Conservation (phyloP, 2,797 vertebrate genomes). For the Myiotriccus ornatus region DNA sequence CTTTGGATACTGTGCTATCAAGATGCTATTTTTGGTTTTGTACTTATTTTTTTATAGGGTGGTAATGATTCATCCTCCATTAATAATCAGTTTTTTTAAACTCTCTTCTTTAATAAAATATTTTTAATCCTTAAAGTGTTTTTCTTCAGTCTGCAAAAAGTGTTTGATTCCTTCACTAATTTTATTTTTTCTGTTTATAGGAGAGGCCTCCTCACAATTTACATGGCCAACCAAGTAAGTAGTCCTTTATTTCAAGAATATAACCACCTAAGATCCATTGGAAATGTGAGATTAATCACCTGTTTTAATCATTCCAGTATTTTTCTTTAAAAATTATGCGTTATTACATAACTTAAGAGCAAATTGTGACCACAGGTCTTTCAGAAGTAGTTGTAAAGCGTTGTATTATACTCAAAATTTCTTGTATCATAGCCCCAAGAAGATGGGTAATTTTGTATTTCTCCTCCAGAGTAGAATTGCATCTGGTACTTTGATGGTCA, state of each 20-base stretch:
- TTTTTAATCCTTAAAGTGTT: not conserved
- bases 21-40: not conserved
- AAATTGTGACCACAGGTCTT: not conserved
- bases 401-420: not conserved
- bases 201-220: constrained; percentile 97
- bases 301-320: not conserved
- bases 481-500: not conserved
- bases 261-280: not conserved
- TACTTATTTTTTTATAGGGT: not conserved
- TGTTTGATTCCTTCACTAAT: not conserved
- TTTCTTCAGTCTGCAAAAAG: not conserved
- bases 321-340: not conserved
- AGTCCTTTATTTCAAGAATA: constrained; percentile 14
- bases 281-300: not conserved
- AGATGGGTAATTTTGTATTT: not conserved
- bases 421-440: not conserved
- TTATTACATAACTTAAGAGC: not conserved
- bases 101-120: not conserved
- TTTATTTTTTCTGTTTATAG: constrained; percentile 75
- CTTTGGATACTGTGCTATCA: not conserved
- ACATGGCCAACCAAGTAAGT: constrained; percentile 98
- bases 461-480: not conserved
- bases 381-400: not conserved
- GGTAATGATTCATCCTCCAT: not conserved
- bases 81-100: not conserved